These are phyloP conservation scores for Albula goreensis DNA, from an alignment of 2,113 vertebrate species.

Conservation along the genomic window DNA sequence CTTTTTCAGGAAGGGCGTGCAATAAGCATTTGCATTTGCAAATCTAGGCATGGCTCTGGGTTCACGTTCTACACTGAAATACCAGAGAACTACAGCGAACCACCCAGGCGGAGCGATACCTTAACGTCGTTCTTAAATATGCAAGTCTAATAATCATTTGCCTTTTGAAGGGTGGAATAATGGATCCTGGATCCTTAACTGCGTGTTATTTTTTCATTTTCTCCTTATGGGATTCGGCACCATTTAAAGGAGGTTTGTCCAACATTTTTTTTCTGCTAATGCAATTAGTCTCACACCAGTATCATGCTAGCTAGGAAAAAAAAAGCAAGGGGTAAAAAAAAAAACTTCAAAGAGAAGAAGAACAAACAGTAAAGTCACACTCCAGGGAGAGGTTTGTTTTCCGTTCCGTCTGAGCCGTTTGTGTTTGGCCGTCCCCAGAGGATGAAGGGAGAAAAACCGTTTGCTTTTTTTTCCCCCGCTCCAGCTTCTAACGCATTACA, in stretches of 20 bases:
- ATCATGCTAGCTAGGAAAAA: constrained; percentile 1
- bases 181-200: constrained; percentile 18
- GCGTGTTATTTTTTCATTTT: constrained; percentile 4
- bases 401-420: constrained; percentile 6
- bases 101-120: not conserved
- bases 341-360: constrained; percentile 12
- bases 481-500: constrained; percentile 2
- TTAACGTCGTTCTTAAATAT: constrained; percentile 11
- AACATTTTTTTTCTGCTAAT: constrained; percentile 15
- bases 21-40: not conserved
- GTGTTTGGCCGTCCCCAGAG: not conserved
- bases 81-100: no score
- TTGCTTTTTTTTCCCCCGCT: constrained; percentile 19
- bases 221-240: constrained; percentile 23
- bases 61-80: not conserved
- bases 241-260: constrained; percentile 36
- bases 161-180: constrained; percentile 22
- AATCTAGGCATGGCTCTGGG: not conserved
- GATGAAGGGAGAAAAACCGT: not conserved
- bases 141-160: constrained; percentile 13
- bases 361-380: constrained; percentile 17
- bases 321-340: not conserved
- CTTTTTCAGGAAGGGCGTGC: not conserved
- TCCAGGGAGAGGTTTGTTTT: constrained; percentile 1
- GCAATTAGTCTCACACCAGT: constrained; percentile 20